Evolutionary conservation across 2,888 invertebrate species (phyloP).

Genomic region (Keiferia lycopersicella): DNA sequence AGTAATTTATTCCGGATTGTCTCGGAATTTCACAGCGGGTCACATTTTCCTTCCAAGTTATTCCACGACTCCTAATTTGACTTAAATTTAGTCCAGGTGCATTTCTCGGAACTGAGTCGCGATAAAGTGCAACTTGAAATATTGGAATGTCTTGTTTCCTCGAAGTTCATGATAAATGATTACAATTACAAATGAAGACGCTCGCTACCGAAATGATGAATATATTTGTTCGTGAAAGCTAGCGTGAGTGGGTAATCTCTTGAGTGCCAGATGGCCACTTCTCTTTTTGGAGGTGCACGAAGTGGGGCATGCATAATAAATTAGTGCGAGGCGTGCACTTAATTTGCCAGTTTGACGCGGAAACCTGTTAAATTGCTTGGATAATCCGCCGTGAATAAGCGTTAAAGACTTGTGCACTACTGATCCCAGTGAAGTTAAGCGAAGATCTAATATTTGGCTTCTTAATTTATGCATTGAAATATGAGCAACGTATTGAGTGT

Average conservation of each 20-base stretch:
- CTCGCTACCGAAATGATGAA: constrained; percentile 30
- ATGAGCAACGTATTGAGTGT: constrained; percentile 24
- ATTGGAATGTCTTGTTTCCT: constrained; percentile 9
- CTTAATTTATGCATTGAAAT: constrained; percentile 29
- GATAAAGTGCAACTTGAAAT: constrained; percentile 1
- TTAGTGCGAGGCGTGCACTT: constrained; percentile 46
- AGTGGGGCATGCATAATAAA: constrained; percentile 60
- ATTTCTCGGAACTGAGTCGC: not conserved
- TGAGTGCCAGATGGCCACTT: constrained; percentile 49
- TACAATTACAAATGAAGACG: constrained; percentile 27
- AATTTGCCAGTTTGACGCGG: constrained; percentile 52
- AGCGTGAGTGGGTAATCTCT: constrained; percentile 37
- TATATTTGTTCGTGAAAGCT: constrained; percentile 47
- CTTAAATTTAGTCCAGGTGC: constrained; percentile 12
- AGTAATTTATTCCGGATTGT: constrained; percentile 56
- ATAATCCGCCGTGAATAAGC: constrained; percentile 44
- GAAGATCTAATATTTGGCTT: constrained; percentile 17
- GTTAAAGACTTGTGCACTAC: constrained; percentile 31
- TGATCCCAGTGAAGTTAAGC: constrained; percentile 3
- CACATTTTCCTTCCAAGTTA: constrained; percentile 33
- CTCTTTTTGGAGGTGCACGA: constrained; percentile 52
- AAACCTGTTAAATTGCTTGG: constrained; percentile 45
- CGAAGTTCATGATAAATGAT: constrained; percentile 20
- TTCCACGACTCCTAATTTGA: constrained; percentile 26
- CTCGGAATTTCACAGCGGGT: constrained; percentile 49